Evolutionary conservation across 2,113 vertebrate species (phyloP), one percentile per base, ranked within the genome.

Genomic region (Channa maculata): DNA sequence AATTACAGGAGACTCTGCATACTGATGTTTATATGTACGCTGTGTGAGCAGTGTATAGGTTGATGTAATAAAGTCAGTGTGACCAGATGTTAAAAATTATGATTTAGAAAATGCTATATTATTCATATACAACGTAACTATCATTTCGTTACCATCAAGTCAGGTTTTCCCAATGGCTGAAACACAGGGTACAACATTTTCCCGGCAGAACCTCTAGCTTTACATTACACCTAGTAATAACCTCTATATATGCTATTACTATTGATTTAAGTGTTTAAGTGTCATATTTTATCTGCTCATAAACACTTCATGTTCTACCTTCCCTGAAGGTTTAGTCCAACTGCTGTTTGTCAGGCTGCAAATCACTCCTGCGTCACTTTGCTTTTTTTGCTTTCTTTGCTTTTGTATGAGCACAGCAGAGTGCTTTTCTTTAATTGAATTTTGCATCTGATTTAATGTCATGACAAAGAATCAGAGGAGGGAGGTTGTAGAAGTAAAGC

Each of bases 381-480:
- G n/a, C 39, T 65, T 49, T 54, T 57, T 52, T 43, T 43, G 36
- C 24, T 50, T 52, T 52, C 34, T 34, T 65, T 75, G 15, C 57
- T 37, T 72, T 79, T 69, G 69, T 82, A 76, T 70, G 51, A 37
- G 65, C 76, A 77, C 63, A 77, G 57, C 43, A 2, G 61, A 79
- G 83, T 43, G 33, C 58, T 87, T 90, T 72, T 75, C 66, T 83
- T 77, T 75, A 82, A 87, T 86, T 84, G 80, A 83, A 66, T 87
- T 89, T 76, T 59, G 73, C 24, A 36, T 70, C 77, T 75, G 75
- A 87, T 87, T 88, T 80, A 85, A 87, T 80, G 79, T 76, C 59
- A 51, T 38, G 38, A 71, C 81, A 82, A 50, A 57, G 63, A 78
- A 71, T 68, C 36, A 8, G n/a, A 61, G 5, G 14, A 48, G 36